These are phyloP conservation scores for Gryllus bimaculatus DNA, from an alignment of 1,140 invertebrate genomes.

Conservation along the genomic window DNA sequence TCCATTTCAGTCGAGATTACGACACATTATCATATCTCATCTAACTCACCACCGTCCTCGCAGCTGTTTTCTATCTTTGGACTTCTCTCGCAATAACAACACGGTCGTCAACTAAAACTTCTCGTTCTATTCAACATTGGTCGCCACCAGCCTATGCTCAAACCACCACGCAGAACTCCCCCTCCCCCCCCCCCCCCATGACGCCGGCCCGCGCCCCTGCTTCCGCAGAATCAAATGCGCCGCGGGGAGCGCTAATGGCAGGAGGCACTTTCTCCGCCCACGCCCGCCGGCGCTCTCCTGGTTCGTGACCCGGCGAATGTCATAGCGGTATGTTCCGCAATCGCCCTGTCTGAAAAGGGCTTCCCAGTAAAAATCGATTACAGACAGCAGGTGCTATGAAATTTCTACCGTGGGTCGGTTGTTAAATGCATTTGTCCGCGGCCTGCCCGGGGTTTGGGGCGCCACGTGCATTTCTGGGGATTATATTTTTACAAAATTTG, in stretches of 20 bases:
- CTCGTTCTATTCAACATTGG: too few species aligned
- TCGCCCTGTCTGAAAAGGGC: not conserved
- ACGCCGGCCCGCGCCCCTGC: not conserved
- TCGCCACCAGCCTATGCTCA: too few species aligned
- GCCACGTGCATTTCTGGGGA: too few species aligned
- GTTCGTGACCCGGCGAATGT: not conserved
- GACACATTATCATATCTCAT: too few species aligned
- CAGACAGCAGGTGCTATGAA: slow-evolving; percentile 3
- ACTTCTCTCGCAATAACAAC: too few species aligned
- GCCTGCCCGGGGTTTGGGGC: too few species aligned
- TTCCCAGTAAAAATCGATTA: slow-evolving; percentile 1
- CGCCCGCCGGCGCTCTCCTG: not conserved
- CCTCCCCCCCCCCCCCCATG: not conserved
- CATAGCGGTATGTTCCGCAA: not conserved
- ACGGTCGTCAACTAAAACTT: too few species aligned
- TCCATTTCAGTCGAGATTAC: too few species aligned
- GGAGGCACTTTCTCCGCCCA: not conserved
- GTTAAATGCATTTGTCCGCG: not conserved
- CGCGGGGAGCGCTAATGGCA: not conserved
- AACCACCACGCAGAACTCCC: too few species aligned
- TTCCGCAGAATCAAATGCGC: not conserved
- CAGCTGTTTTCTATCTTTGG: too few species aligned
- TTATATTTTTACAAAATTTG: too few species aligned
- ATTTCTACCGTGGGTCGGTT: not conserved
- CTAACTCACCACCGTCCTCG: too few species aligned